Percentiles rank a stretch among this genome's conserved stretches.
These are phyloP conservation scores for Mongoloraphidia duomilia DNA, from an alignment of 2,888 invertebrate species.

Conservation along the genomic window DNA sequence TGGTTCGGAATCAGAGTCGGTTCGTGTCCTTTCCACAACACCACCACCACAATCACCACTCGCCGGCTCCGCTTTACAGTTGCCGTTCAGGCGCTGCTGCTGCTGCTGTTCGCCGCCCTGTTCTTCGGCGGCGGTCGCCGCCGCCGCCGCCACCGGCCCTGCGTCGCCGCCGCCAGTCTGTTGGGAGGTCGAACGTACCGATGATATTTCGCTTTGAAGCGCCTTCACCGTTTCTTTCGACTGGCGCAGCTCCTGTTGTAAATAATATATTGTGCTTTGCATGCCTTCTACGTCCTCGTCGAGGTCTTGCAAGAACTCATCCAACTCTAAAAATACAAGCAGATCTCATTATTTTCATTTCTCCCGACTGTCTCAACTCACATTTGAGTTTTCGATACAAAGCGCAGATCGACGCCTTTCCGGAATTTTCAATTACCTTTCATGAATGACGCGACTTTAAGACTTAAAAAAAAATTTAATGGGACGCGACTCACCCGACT, in stretches of 20 bases:
- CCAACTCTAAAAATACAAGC: conserved; percentile 54
- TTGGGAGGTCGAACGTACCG: conserved; percentile 12
- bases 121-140: background rate
- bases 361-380: no score
- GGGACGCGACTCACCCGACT: conserved; percentile 53
- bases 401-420: no score
- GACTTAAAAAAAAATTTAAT: background rate
- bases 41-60: background rate
- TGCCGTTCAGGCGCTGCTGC: no score
- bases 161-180: no score
- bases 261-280: conserved; percentile 90
- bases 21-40: conserved; percentile 2
- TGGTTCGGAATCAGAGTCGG: conserved; percentile 24
- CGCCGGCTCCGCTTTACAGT: background rate
- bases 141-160: background rate
- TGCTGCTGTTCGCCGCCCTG: no score
- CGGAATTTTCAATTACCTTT: no score
- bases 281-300: conserved; percentile 97
- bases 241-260: conserved; percentile 85
- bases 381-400: no score
- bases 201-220: conserved; percentile 43
- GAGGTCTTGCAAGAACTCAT: conserved; percentile 87
- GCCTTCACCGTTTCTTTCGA: conserved; percentile 52
- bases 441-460: no score
- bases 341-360: background rate